A percentile compares a stretch with the other conserved stretches of the same genome.
These are phyloP conservation scores for Saxidomus purpurata DNA, from an alignment of 1,140 invertebrate genomes.

Conservation along the genomic window DNA sequence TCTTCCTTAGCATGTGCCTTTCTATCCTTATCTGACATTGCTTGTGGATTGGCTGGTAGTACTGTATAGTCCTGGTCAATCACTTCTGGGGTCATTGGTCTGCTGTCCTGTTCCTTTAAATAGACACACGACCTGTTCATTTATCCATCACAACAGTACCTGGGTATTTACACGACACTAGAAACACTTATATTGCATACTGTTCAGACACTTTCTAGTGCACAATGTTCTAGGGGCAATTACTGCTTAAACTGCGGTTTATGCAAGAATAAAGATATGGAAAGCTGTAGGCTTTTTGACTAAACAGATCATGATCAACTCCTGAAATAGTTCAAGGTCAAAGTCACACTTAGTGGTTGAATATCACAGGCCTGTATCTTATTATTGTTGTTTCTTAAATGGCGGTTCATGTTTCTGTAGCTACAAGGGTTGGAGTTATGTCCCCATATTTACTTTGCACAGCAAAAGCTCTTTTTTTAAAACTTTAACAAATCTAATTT, in stretches of 20 bases:
- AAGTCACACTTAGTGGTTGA: too few relatives aligned
- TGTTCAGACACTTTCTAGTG: neutral
- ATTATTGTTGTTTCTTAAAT: too few relatives aligned
- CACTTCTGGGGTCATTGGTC: constrained; percentile 56
- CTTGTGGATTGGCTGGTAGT: neutral
- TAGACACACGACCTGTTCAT: neutral
- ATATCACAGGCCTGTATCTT: too few relatives aligned
- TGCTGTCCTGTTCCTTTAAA: constrained; percentile 45
- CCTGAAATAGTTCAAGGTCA: too few relatives aligned
- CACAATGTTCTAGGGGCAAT: neutral
- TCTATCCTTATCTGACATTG: constrained; percentile 41
- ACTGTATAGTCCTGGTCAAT: constrained; percentile 45
- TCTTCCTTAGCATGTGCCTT: constrained; percentile 40
- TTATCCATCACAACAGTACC: neutral
- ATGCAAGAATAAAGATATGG: too few relatives aligned
- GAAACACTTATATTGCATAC: neutral
- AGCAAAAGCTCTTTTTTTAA: too few relatives aligned
- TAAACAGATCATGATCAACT: too few relatives aligned
- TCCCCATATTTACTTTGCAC: too few relatives aligned
- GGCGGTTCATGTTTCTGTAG: too few relatives aligned
- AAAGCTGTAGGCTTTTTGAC: too few relatives aligned
- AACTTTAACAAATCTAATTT: too few relatives aligned
- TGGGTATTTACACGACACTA: neutral
- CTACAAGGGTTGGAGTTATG: too few relatives aligned
- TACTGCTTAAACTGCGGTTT: neutral